These are phyloP conservation scores for Caenorhabditis briggsae DNA, from an alignment of 1,140 invertebrate genomes.

Conservation along the genomic window DNA sequence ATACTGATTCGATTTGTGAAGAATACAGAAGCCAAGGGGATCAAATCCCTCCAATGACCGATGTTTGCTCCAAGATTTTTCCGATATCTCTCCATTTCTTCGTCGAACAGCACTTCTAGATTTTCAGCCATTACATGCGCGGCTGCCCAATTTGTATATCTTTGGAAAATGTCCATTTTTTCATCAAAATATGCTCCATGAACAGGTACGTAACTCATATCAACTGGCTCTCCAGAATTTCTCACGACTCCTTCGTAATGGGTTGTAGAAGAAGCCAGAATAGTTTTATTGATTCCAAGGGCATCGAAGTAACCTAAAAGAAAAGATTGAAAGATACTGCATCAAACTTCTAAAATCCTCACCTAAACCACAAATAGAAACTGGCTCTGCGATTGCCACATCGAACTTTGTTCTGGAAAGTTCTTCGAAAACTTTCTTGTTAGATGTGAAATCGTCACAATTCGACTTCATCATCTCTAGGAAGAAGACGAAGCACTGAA, in stretches of 20 bases:
- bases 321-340: too few species aligned
- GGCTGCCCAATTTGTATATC: constrained; percentile 37
- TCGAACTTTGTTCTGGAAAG: constrained; percentile 13
- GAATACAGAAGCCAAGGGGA: constrained; percentile 18
- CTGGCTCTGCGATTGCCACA: constrained; percentile 30
- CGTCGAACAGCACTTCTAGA: constrained; percentile 11
- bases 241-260: constrained; percentile 41
- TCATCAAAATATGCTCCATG: constrained; percentile 50
- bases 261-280: constrained; percentile 6
- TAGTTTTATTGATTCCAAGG: constrained; percentile 20
- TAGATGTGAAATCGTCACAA: constrained; percentile 20
- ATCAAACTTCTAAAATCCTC: background rate
- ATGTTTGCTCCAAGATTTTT: background rate
- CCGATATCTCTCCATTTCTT: constrained; percentile 13
- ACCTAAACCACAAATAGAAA: constrained; percentile 23
- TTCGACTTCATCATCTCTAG: constrained; percentile 4
- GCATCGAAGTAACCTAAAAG: constrained; percentile 11
- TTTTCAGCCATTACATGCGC: constrained; percentile 25
- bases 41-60: background rate
- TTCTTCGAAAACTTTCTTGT: constrained; percentile 3
- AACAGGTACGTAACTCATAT: constrained; percentile 48
- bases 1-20: constrained; percentile 53
- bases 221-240: constrained; percentile 23
- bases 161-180: constrained; percentile 32
- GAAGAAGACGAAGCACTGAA: constrained; percentile 38